Base-by-base conservation (phyloP, 2,888 invertebrate species). In the Spilarctia lutea region DNA sequence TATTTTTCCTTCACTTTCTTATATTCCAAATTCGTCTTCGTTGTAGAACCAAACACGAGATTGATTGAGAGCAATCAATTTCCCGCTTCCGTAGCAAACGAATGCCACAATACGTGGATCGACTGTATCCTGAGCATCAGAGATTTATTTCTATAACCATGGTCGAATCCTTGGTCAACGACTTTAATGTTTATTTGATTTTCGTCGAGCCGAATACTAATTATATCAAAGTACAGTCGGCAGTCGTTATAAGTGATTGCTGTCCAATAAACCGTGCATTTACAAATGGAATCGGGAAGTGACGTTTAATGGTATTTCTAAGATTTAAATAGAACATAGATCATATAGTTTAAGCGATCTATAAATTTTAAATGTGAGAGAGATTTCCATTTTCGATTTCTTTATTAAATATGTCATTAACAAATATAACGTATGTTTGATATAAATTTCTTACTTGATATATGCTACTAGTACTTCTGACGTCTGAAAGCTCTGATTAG, bases 31-130 rank as follows among this genome's bases (percentile, higher is more conserved):
- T 52, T 52, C 48, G 48, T 7, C 18, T 7, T 30, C 2, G 30
- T 30, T 10, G 27, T 20, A 56, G 56, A 45, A 48, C 30, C 30
- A 35, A 52, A 56, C 27, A 39, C 27, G 68, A 3, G 35, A 39
- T 70, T 42, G 60, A 63, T n/a, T n/a, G n/a, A 20, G 30, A 30
- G 27, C 30, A 42, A 71, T 27, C 33, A 66, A 30, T 45, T 68
- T 71, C 27, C 74, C 74, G 68, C 60, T 74, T 74, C 74, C 74
- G 67, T 35, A 24, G 69, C 63, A 30, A 63, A 63, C 8, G 16
- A 16, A 42, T 18, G 2, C 24, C 10, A 39, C 18, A 35, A 4
- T 68, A 76, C 83, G 83, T 85, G 83, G 56, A 27, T 39, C 68
- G 78, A 79, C 73, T 84, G 30, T 16, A 56, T n/a, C 39, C 68